Evolutionary conservation across 2,797 vertebrate species (phyloP).

Genomic region (Cyprinella venusta): DNA sequence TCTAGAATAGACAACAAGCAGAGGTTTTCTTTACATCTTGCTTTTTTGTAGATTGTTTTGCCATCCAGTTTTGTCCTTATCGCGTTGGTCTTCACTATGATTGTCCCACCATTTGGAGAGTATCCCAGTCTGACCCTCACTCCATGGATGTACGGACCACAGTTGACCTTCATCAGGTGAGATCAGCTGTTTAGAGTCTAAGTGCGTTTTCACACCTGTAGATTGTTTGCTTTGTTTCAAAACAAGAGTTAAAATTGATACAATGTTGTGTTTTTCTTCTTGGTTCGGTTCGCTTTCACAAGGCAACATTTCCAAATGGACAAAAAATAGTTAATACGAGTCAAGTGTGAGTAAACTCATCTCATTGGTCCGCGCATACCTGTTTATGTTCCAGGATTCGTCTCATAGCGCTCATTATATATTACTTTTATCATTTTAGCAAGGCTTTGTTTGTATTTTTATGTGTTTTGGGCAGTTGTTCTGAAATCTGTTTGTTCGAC

Average conservation of each 20-base stretch:
- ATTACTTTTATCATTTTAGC: background rate
- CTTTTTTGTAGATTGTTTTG: slow-evolving; percentile 84
- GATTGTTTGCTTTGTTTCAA: background rate
- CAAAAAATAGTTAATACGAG: background rate
- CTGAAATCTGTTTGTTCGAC: background rate
- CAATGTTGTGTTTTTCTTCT: background rate
- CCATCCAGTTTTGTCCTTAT: slow-evolving; percentile 91
- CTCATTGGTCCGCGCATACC: background rate
- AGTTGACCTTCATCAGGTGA: slow-evolving; percentile 94
- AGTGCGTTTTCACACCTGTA: background rate
- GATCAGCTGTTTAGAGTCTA: slow-evolving; percentile 12
- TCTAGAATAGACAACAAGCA: background rate
- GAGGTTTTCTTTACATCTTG: background rate
- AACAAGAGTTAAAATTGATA: background rate
- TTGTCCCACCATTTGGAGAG: slow-evolving; percentile 94
- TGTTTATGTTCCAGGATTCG: background rate
- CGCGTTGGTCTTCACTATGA: slow-evolving; percentile 87
- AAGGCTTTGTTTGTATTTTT: background rate
- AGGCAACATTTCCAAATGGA: background rate
- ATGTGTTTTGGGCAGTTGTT: background rate
- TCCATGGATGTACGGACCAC: slow-evolving; percentile 95
- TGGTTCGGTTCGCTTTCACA: background rate
- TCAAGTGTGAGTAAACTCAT: background rate
- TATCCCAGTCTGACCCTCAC: slow-evolving; percentile 89
- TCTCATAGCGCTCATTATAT: background rate